These are phyloP conservation scores for Neomicropteryx cornuta DNA, from an alignment of 1,140 invertebrate genomes.

Conservation along the genomic window DNA sequence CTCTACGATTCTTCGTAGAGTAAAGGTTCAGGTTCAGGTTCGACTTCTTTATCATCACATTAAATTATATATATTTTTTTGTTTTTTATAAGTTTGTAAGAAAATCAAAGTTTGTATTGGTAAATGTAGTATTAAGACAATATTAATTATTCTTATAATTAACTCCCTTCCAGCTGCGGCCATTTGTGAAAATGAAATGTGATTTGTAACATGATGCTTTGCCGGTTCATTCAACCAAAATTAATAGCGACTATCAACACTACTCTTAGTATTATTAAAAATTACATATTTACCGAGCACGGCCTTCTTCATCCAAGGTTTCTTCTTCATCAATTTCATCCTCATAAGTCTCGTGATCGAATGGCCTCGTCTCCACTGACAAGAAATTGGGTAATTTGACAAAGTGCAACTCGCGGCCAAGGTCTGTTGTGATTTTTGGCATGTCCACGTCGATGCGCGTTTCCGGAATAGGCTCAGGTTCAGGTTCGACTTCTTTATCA, in stretches of 20 bases:
- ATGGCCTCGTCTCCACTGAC: conserved; percentile 86
- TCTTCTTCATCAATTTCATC: conserved; percentile 99
- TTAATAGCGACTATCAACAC: no score
- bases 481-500: conserved; percentile 57
- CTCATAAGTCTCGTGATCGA: conserved; percentile 91
- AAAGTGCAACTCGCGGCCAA: conserved; percentile 88
- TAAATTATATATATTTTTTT: not conserved
- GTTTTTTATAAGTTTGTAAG: conserved; percentile 6
- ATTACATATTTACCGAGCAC: conserved; percentile 55
- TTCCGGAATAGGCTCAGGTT: conserved; percentile 72
- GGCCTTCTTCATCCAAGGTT: conserved; percentile 93
- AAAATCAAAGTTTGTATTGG: conserved; percentile 1
- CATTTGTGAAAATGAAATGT: no score
- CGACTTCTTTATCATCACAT: no score
- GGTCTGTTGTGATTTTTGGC: conserved; percentile 85
- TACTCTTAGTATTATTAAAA: no score
- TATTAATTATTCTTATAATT: no score
- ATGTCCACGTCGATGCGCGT: conserved; percentile 95
- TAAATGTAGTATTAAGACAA: no score
- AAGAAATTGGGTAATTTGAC: conserved; percentile 91
- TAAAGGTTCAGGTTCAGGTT: no score
- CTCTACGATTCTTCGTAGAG: no score
- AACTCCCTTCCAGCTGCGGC: no score
- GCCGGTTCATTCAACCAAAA: no score
- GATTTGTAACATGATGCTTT: no score